phyloP scores from a whole-genome alignment of 2,797 vertebrate genomes.

The Varecia variegata region DNA sequence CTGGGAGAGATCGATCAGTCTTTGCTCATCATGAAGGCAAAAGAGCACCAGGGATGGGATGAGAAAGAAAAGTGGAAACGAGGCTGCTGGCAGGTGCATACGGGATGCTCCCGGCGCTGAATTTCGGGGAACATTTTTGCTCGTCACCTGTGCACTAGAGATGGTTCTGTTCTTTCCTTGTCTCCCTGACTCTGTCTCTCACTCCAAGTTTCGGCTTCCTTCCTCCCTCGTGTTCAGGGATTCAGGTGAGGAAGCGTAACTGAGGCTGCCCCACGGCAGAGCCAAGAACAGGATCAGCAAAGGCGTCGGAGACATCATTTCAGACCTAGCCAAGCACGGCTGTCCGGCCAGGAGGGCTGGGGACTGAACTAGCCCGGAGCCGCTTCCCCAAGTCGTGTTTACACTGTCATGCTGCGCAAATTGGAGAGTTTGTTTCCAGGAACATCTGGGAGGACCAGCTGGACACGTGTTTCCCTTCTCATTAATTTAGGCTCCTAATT shows the following conservation, averaged over 20 bases:
- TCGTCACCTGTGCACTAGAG: not conserved
- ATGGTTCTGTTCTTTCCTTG: not conserved
- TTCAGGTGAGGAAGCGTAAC: not conserved
- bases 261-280: fast-evolving
- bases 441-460: slow-evolving; percentile 84
- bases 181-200: not conserved
- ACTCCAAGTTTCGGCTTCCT: not conserved
- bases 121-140: not conserved
- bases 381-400: slow-evolving; percentile 32
- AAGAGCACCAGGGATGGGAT: not conserved
- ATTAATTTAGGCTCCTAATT: slow-evolving; percentile 82
- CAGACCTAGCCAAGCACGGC: not conserved
- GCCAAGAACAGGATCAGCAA: not conserved
- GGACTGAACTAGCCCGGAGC: not conserved
- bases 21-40: not conserved
- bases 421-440: slow-evolving; percentile 81
- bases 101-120: fast-evolving
- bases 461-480: slow-evolving; percentile 78
- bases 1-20: fast-evolving
- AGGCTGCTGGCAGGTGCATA: fast-evolving
- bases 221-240: not conserved
- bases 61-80: not conserved
- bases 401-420: slow-evolving; percentile 72
- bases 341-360: not conserved
- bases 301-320: fast-evolving